Base-by-base conservation (phyloP, 1,140 invertebrate species). In the Pogonus chalceus region DNA sequence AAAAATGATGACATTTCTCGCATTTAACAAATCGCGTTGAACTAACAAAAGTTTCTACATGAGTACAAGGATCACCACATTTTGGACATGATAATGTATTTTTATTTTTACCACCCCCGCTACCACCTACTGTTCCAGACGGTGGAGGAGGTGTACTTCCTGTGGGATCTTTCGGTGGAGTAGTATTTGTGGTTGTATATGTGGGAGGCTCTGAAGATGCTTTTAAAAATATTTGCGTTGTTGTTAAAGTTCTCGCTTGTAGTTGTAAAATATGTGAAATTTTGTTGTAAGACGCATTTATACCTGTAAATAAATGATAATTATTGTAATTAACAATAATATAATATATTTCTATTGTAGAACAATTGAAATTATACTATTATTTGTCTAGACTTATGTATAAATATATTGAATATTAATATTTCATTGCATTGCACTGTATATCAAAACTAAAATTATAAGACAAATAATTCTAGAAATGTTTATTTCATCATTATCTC, bases 1-100 rank as follows among this genome's bases (percentile, higher is more conserved):
- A 97, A 75, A 97, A 96, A 72, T 96, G 92, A 71, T 95, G 90
- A 69, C 95, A 98, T 70, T 96, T 97, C 66, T 96, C 92, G 74
- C 95, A 98, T 73, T 96, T 97, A 2, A 97, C 93, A 74, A 97
- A 98, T 60, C 92, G 80, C 16, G 91, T 92, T 37, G 90, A 92
- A 84, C 92, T 94, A 60, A 96, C 91, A 78, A 96, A 95, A 4
- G 92, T 95, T 75, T 96, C 93, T 51, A 96, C 92, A 73, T 96
- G 91, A 12, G 90, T 93, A 72, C 92, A 96, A 51, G 92, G 88
- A 75, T 94, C 92, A 0, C 92, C 93, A 74, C 93, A 97, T 72
- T 96, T 95, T 4, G 93, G 93, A 69, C 94, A 96, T 20, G 80
- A 81, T 0, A 91, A 74, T 2, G 85, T 83, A 57, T 77, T 79